A percentile compares a stretch with the other conserved stretches of the same genome.
These are phyloP conservation scores for Cisticola juncidis DNA, from an alignment of 2,113 vertebrate genomes.

Conservation along the genomic window DNA sequence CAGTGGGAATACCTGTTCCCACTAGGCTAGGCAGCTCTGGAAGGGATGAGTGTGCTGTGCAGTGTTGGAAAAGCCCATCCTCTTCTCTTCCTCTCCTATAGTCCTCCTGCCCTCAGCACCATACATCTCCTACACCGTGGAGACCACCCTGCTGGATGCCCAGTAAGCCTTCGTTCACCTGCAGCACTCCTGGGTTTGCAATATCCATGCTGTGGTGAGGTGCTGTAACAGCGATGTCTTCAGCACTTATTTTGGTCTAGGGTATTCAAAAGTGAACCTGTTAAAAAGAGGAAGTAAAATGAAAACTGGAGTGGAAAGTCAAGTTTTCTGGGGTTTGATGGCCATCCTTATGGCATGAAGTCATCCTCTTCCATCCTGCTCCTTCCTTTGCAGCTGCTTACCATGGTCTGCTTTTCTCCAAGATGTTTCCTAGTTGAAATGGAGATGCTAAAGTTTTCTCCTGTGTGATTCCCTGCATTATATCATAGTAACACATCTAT, in stretches of 20 bases:
- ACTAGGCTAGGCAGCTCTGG: fast-evolving
- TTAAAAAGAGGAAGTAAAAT: background rate
- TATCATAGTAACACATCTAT: fast-evolving
- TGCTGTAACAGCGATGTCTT: fast-evolving
- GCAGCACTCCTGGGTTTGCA: background rate
- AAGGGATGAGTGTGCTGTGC: background rate
- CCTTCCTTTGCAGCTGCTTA: background rate
- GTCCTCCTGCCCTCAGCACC: background rate
- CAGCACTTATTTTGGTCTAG: background rate
- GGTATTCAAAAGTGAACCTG: background rate
- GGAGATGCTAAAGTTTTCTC: background rate
- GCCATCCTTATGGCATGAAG: background rate
- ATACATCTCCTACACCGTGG: background rate
- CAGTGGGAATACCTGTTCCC: background rate
- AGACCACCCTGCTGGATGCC: background rate
- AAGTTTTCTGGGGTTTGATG: background rate
- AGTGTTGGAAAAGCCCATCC: background rate
- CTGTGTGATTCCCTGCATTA: background rate
- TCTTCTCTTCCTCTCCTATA: background rate
- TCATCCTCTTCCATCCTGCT: background rate
- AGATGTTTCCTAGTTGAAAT: background rate
- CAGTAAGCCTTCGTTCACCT: background rate
- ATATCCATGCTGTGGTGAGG: fast-evolving
- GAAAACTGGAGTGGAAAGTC: background rate
- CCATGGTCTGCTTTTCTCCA: background rate